Evolutionary conservation across 2,113 vertebrate species (phyloP).

Genomic region (Hyperopisus bebe): DNA sequence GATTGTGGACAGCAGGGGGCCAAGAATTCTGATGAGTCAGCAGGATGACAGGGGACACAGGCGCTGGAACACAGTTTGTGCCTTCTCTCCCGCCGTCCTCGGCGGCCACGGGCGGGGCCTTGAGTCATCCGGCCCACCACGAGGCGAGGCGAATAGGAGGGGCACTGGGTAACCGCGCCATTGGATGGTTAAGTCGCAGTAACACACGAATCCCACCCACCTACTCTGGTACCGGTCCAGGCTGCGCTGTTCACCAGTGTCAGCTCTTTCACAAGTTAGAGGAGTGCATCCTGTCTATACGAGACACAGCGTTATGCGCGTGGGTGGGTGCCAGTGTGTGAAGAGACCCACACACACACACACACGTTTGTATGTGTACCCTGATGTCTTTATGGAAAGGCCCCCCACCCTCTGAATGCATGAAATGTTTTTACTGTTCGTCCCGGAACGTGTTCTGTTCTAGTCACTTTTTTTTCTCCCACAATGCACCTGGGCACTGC

Average conservation of each 20-base stretch:
- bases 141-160: neutral
- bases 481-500: neutral
- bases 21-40: neutral
- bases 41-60: neutral
- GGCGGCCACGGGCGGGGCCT: neutral
- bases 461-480: neutral
- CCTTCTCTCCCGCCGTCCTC: neutral
- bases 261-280: neutral
- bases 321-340: neutral
- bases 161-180: neutral
- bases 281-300: neutral
- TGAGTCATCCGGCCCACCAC: neutral
- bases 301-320: neutral
- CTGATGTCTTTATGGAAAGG: neutral
- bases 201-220: neutral
- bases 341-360: neutral
- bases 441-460: neutral
- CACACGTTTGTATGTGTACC: neutral
- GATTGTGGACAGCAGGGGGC: neutral
- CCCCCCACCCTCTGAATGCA: neutral
- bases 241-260: neutral
- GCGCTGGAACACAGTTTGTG: neutral
- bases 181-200: neutral
- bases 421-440: neutral
- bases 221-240: neutral